Conservation (phyloP, 2,888 invertebrate genomes). For the Hyalella azteca region DNA sequence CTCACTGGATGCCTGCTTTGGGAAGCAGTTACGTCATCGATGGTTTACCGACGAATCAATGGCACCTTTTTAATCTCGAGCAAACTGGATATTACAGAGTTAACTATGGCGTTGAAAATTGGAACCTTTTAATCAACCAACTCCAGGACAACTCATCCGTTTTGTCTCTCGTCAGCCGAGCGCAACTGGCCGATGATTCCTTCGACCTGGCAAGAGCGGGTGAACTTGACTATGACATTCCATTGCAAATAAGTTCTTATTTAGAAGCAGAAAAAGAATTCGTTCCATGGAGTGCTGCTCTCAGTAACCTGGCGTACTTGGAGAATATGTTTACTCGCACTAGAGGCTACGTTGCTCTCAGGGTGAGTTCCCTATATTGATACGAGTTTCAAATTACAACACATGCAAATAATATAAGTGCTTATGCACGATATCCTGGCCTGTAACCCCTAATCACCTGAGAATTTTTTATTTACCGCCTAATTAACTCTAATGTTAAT, state of each 20-base stretch:
- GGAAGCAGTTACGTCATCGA: conserved; percentile 7
- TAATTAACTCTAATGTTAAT: no score
- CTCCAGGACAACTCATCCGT: conserved; percentile 70
- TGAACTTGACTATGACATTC: conserved; percentile 72
- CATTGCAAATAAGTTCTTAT: conserved; percentile 81
- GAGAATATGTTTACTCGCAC: conserved; percentile 81
- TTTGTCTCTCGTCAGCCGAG: conserved; percentile 78
- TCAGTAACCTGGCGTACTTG: conserved; percentile 77
- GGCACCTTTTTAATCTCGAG: conserved; percentile 81
- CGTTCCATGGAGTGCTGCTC: conserved; percentile 85
- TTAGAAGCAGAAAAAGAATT: conserved; percentile 78
- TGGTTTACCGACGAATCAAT: conserved; percentile 62
- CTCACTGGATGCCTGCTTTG: conserved; percentile 67
- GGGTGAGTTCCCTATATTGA: conserved; percentile 68
- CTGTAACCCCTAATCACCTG: no score
- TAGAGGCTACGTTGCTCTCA: conserved; percentile 72
- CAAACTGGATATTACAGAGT: conserved; percentile 71
- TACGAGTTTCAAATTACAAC: no score
- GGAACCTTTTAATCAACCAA: conserved; percentile 75
- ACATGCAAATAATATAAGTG: no score
- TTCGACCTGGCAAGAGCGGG: conserved; percentile 77
- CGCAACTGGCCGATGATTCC: conserved; percentile 80
- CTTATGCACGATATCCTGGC: no score
- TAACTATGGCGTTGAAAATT: conserved; percentile 79
- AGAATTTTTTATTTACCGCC: no score